These are phyloP conservation scores for Neomorphus geoffroyi DNA, from an alignment of 2,797 vertebrate species.

Conservation along the genomic window DNA sequence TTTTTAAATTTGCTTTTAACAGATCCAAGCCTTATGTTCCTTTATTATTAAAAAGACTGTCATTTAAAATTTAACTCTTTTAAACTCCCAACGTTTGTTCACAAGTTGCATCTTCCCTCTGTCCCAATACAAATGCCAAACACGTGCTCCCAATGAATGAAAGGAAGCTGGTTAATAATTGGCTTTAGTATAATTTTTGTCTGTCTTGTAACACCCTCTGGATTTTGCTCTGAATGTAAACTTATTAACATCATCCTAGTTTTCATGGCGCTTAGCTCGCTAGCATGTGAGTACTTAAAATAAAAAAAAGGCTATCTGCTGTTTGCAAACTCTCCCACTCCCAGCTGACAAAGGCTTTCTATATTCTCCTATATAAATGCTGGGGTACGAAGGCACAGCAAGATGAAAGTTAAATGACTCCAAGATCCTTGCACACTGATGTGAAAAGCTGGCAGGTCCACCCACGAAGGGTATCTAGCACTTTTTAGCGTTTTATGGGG, in stretches of 20 bases:
- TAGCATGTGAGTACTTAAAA: neutral
- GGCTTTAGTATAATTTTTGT: neutral
- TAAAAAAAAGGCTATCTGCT: neutral
- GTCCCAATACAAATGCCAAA: neutral
- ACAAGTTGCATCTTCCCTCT: neutral
- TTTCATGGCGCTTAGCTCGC: neutral
- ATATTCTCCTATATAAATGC: neutral
- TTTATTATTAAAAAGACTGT: neutral
- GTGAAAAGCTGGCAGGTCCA: neutral
- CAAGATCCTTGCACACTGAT: neutral
- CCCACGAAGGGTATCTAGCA: neutral
- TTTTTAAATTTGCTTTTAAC: conserved; percentile 13
- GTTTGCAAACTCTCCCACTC: neutral
- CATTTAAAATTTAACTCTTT: neutral
- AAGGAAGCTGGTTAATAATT: conserved; percentile 15
- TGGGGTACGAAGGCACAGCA: rapidly evolving
- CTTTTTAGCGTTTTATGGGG: neutral
- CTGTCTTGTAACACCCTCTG: neutral
- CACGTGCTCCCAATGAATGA: neutral
- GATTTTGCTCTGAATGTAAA: neutral
- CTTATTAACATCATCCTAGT: neutral
- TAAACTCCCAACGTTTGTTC: neutral
- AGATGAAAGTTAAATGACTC: neutral
- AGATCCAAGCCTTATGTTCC: neutral
- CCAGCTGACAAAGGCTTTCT: conserved; percentile 1